Conservation (phyloP, 2,113 vertebrate species). For the Prolemur simus region DNA sequence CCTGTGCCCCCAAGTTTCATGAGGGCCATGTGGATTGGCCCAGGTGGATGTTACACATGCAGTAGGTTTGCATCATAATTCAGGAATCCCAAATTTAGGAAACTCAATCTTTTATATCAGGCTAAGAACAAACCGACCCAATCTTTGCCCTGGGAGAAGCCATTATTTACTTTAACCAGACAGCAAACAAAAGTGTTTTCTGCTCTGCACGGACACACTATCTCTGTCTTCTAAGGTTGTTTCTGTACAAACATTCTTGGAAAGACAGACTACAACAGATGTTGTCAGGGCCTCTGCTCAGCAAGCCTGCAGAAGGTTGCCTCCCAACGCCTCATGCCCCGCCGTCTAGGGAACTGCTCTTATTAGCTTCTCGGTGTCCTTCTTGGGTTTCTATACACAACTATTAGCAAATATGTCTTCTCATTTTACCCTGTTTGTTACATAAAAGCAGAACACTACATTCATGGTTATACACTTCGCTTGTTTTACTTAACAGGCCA, state of each 20-base stretch:
- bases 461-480: neutral
- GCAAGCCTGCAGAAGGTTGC: neutral
- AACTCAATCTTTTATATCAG: neutral
- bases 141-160: neutral
- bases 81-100: neutral
- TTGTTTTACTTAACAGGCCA: neutral
- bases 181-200: neutral
- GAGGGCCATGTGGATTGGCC: fast-evolving
- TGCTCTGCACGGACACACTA: neutral
- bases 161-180: neutral
- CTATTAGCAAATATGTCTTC: neutral
- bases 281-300: neutral
- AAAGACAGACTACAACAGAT: neutral
- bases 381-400: neutral
- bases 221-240: neutral
- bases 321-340: fast-evolving
- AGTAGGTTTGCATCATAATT: neutral
- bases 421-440: neutral
- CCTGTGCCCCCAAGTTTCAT: neutral
- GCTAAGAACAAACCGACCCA: neutral
- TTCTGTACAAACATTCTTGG: neutral
- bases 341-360: neutral
- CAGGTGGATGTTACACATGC: fast-evolving
- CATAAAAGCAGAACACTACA: neutral
- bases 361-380: neutral